Evolutionary conservation across 2,113 vertebrate species (phyloP), one percentile per base, ranked within the genome.

Genomic region (Phyllostomus hastatus): DNA sequence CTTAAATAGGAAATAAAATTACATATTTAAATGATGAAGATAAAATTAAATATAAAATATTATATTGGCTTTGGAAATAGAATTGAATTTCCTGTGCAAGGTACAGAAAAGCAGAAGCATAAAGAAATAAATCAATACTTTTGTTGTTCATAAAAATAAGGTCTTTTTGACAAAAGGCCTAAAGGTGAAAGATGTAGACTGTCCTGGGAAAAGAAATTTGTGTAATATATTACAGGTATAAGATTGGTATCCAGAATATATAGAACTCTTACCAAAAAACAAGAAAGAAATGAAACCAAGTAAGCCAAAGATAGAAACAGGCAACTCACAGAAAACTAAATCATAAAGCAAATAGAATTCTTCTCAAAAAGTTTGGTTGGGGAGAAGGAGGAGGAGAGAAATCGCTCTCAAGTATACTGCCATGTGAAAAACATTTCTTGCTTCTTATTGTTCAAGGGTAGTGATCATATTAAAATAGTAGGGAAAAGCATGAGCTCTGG

Each of bases 331-430:
- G 31, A 91, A 72, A 9, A 69, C 33, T 59, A 84, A 31, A 4
- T 54, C 54, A 80, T 52, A 80, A 78, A 52, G 41, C 61, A 88
- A 92, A 90, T 61, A 33, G 67, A 96, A 48, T 15, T 15, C 8
- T 0, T 93, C 43, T 69, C 2, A 79, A 85, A 61, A 57, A 48
- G 0, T 87, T 90, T 64, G 78, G 38, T 83, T 78, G 43, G 35
- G 10, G 11, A 28, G 54, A 91, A 52, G 89, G 90, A 57, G 96
- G 52, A 86, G 89, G 96, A 95, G 67, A 66, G 80, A 59, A 86
- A 93, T 97, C 92, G 43, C 93, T 96, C 78, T 95, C 50, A 91
- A 94, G 9, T 76, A 46, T n/a, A 76, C 22, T 82, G 57, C 57
- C 35, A 35, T 46, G 5, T 89, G 35, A 82, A 86, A 82, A 83